Conservation (phyloP, 1,140 invertebrate species). For the Listronotus oregonensis region DNA sequence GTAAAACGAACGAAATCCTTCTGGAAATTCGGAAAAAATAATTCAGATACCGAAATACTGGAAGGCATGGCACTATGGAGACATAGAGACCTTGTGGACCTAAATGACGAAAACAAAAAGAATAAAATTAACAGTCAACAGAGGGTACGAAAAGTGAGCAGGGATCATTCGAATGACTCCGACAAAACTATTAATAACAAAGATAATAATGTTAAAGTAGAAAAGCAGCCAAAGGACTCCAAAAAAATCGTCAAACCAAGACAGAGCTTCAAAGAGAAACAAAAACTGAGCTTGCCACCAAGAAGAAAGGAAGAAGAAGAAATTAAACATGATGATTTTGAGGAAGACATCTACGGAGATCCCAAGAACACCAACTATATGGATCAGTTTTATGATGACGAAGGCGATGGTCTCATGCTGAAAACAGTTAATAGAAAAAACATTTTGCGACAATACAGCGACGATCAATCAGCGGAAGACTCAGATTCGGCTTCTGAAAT, state of each 20-base stretch:
- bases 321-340: slow-evolving; percentile 52
- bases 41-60: slow-evolving; percentile 70
- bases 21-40: slow-evolving; percentile 78
- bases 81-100: slow-evolving; percentile 80
- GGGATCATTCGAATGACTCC: slow-evolving; percentile 54
- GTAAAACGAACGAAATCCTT: slow-evolving; percentile 83
- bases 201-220: slow-evolving; percentile 22
- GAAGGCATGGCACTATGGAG: slow-evolving; percentile 86
- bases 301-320: slow-evolving; percentile 53
- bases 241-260: slow-evolving; percentile 33
- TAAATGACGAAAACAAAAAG: slow-evolving; percentile 59
- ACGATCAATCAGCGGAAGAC: slow-evolving; percentile 57
- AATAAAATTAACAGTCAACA: slow-evolving; percentile 39
- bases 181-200: slow-evolving; percentile 51
- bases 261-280: slow-evolving; percentile 47
- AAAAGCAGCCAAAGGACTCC: slow-evolving; percentile 20
- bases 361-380: slow-evolving; percentile 61
- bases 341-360: slow-evolving; percentile 39
- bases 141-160: slow-evolving; percentile 32
- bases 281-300: slow-evolving; percentile 46
- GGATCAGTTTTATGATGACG: slow-evolving; percentile 67
- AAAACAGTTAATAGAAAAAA: slow-evolving; percentile 68
- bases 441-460: slow-evolving; percentile 71
- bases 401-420: slow-evolving; percentile 66
- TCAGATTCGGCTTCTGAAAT: slow-evolving; percentile 65